Evolutionary conservation across 1,140 invertebrate species (phyloP).

Genomic region (Chironomus tepperi): DNA sequence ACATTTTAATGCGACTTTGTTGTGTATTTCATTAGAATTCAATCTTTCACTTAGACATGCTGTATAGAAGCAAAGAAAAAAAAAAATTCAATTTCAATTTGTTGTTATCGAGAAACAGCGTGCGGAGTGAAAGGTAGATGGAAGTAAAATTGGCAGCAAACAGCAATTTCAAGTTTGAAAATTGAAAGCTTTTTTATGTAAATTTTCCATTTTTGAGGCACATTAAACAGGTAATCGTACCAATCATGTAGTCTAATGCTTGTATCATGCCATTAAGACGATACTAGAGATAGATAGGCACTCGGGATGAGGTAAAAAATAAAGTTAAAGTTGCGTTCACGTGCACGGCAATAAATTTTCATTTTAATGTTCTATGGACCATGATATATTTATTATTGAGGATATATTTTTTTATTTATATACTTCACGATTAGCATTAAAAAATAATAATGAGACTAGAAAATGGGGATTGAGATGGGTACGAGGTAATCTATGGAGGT

Average conservation of each 20-base stretch:
- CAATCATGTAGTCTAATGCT: not conserved
- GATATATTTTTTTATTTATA: not conserved
- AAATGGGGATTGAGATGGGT: too few relatives aligned
- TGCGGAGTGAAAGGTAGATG: not conserved
- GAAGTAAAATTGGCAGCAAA: not conserved
- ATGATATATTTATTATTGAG: conserved; percentile 19
- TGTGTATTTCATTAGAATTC: not conserved
- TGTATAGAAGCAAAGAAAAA: not conserved
- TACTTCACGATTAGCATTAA: not conserved
- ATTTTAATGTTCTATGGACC: conserved; percentile 21
- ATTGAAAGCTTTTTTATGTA: conserved; percentile 23
- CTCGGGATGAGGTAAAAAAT: not conserved
- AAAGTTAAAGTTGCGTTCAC: not conserved
- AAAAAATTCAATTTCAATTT: conserved; percentile 23
- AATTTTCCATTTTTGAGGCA: not conserved
- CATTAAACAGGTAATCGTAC: conserved; percentile 21
- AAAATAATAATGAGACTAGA: not conserved
- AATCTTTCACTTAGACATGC: not conserved
- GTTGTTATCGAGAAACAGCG: not conserved
- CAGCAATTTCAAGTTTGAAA: not conserved
- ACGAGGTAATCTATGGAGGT: too few relatives aligned
- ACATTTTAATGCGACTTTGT: not conserved
- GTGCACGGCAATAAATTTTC: not conserved
- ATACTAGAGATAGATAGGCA: not conserved
- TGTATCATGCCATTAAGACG: not conserved